phyloP scores from a whole-genome alignment of 2,888 invertebrate species.

The Byasa hedistus region DNA sequence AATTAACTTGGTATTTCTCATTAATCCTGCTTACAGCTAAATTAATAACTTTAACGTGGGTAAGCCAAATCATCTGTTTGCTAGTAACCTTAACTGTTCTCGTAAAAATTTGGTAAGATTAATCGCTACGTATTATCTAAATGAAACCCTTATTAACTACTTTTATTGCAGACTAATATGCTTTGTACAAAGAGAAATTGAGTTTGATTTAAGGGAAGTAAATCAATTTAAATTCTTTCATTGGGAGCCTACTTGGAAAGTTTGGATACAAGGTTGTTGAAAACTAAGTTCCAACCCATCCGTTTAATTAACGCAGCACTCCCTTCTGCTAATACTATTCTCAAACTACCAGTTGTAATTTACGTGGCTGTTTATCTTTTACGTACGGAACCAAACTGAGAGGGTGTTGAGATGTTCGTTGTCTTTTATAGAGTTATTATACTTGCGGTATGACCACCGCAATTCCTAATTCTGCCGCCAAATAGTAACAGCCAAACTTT shows the following conservation, averaged over 20 bases:
- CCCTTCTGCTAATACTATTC: constrained; percentile 13
- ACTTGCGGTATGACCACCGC: neutral
- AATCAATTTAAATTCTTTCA: constrained; percentile 21
- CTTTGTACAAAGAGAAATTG: neutral
- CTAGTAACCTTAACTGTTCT: constrained; percentile 16
- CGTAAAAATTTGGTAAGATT: constrained; percentile 20
- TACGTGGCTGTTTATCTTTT: constrained; percentile 22
- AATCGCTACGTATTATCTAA: constrained; percentile 1
- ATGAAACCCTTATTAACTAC: neutral
- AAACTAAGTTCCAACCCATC: constrained; percentile 14
- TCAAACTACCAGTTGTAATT: constrained; percentile 18
- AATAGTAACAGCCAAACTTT: too few species aligned
- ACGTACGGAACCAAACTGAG: neutral
- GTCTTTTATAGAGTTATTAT: neutral
- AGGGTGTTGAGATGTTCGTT: neutral
- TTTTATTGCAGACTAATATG: neutral
- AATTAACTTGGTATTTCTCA: constrained; percentile 3
- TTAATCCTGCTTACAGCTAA: constrained; percentile 23
- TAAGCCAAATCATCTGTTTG: constrained; percentile 16
- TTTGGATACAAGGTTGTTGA: constrained; percentile 9
- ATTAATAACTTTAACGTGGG: constrained; percentile 16
- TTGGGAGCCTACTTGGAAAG: constrained; percentile 13
- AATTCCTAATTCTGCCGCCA: too few species aligned
- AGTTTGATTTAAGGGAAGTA: constrained; percentile 1
- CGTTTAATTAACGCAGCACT: constrained; percentile 26